Conservation (phyloP, 1,140 invertebrate species). For the Periplaneta americana region DNA sequence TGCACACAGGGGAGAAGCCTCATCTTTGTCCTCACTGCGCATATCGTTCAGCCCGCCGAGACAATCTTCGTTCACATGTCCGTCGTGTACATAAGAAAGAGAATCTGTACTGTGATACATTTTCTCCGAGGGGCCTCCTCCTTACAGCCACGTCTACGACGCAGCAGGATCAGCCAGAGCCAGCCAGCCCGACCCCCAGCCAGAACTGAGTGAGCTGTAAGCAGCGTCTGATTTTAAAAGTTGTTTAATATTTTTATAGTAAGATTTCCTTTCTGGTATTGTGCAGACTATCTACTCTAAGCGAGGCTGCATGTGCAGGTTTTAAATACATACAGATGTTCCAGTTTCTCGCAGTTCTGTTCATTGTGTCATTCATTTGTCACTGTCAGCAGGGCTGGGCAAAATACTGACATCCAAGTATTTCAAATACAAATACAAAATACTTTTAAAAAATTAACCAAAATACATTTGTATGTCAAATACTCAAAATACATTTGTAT, state of each 20-base stretch:
- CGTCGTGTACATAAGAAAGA: conserved; percentile 51
- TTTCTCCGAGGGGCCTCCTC: conserved; percentile 44
- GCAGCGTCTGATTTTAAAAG: neutral
- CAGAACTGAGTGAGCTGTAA: neutral
- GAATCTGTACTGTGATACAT: conserved; percentile 46
- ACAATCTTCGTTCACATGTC: conserved; percentile 49
- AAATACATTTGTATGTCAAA: too few relatives aligned
- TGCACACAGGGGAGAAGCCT: conserved; percentile 35
- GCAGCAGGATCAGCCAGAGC: neutral
- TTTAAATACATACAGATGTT: too few relatives aligned
- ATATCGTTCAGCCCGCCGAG: conserved; percentile 48
- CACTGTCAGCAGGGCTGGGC: too few relatives aligned
- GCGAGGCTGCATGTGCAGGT: too few relatives aligned
- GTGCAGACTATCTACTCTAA: too few relatives aligned
- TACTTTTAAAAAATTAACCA: too few relatives aligned
- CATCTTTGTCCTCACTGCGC: conserved; percentile 49
- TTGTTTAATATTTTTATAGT: neutral
- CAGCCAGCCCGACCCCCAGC: neutral
- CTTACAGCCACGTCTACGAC: conserved; percentile 16
- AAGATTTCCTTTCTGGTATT: neutral
- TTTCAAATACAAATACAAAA: too few relatives aligned
- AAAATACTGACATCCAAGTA: too few relatives aligned
- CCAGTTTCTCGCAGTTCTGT: too few relatives aligned
- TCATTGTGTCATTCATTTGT: too few relatives aligned
- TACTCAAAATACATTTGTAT: too few relatives aligned